Evolutionary conservation across 2,888 invertebrate species (phyloP).

Genomic region (Phortica okadai): DNA sequence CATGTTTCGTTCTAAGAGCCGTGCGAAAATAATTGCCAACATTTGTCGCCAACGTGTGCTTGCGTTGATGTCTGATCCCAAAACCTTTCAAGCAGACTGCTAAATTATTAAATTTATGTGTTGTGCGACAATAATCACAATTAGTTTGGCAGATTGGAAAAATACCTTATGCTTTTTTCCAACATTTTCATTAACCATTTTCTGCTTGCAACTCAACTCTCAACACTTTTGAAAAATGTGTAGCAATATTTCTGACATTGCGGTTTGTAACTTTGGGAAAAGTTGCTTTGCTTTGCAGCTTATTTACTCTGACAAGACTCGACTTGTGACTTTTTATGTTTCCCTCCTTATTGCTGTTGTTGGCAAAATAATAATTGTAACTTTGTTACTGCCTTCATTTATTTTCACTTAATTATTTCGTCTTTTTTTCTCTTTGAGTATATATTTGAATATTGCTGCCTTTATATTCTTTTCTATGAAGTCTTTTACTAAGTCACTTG

Average conservation of each 20-base stretch:
- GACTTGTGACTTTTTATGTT: not conserved
- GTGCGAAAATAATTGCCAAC: slow-evolving; percentile 63
- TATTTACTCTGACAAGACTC: not conserved
- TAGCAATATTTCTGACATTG: slow-evolving; percentile 24
- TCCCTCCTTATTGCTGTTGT: not conserved
- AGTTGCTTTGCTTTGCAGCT: slow-evolving; percentile 22
- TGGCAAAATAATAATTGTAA: not conserved
- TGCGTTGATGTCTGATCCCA: not conserved
- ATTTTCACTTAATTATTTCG: not conserved
- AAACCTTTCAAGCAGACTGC: too few species aligned
- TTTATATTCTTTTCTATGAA: not conserved
- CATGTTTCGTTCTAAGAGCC: not conserved
- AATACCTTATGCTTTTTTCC: too few species aligned
- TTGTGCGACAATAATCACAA: not conserved
- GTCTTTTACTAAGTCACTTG: too few species aligned
- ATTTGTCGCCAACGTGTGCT: slow-evolving; percentile 55
- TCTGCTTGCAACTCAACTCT: too few species aligned
- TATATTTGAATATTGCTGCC: not conserved
- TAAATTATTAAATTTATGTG: not conserved
- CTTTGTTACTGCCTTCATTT: not conserved
- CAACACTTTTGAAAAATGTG: not conserved
- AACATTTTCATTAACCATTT: too few species aligned
- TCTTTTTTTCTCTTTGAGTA: not conserved
- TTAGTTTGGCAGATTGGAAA: not conserved
- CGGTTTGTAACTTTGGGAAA: slow-evolving; percentile 24